Evolutionary conservation across 2,888 invertebrate genomes (phyloP).

Genomic region (Nemotelus nigrinus): DNA sequence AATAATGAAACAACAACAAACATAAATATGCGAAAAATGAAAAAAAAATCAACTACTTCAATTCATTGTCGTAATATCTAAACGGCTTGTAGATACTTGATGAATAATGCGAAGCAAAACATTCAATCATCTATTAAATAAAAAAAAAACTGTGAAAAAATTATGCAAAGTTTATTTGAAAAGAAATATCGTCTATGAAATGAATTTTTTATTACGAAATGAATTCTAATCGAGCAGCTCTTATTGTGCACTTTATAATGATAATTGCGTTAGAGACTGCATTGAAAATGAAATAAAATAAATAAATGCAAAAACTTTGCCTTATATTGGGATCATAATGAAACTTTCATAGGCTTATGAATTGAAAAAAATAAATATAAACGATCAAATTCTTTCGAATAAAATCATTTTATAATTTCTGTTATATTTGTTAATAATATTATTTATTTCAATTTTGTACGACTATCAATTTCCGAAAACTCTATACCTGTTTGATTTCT

Average conservation of each 20-base stretch:
- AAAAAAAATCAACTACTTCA: background rate
- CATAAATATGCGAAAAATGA: constrained; percentile 1
- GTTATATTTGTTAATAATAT: no score
- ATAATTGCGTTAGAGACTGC: constrained; percentile 24
- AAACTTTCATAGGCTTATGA: no score
- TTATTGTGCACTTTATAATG: constrained; percentile 9
- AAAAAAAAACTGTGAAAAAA: constrained; percentile 4
- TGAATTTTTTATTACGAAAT: background rate
- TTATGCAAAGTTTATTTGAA: background rate
- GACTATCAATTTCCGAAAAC: no score
- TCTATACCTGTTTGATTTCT: no score
- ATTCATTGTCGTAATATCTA: background rate
- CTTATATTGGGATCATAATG: constrained; percentile 42
- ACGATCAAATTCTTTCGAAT: no score
- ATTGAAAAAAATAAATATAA: no score
- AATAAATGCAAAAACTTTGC: constrained; percentile 32
- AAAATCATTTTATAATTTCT: no score
- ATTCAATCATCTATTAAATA: background rate
- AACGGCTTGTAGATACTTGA: background rate
- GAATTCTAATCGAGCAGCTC: background rate
- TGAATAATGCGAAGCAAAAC: no score
- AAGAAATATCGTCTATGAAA: no score
- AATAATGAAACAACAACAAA: background rate
- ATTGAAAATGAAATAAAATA: background rate
- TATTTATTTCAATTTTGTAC: no score